A percentile compares a stretch with the other conserved stretches of the same genome.
phyloP scores from a whole-genome alignment of 2,113 vertebrate species.

The Triplophysa tibetana region DNA sequence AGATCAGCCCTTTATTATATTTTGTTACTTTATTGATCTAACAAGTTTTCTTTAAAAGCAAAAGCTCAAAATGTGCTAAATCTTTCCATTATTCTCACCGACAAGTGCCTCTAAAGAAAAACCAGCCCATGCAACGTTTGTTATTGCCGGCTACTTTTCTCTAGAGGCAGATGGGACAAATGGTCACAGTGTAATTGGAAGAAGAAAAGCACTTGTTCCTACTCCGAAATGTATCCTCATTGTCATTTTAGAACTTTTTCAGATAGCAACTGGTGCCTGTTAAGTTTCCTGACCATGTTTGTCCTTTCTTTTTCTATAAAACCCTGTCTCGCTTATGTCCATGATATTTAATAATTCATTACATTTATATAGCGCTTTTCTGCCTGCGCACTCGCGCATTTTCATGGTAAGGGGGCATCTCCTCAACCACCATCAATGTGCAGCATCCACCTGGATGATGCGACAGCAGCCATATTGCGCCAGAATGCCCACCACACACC shows the following conservation, averaged over 20 bases:
- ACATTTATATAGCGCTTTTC: no score
- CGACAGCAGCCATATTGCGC: no score
- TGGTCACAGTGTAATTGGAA: background rate
- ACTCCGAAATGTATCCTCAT: background rate
- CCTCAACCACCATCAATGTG: no score
- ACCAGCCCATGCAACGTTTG: background rate
- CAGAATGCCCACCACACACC: no score
- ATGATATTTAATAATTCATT: conserved; percentile 18
- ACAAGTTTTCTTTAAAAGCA: background rate
- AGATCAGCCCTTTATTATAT: background rate
- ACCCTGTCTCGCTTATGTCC: background rate
- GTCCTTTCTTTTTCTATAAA: background rate
- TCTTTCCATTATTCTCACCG: background rate
- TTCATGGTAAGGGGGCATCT: no score
- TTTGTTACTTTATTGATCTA: background rate
- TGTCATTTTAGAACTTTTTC: background rate
- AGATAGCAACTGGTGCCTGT: background rate
- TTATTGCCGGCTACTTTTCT: background rate
- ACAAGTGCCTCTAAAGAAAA: background rate
- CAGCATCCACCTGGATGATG: no score
- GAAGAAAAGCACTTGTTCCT: conserved; percentile 7
- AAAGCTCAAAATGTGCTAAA: background rate
- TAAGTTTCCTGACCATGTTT: conserved; percentile 1
- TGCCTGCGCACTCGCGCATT: no score
- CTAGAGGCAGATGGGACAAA: conserved; percentile 4